phyloP scores from a whole-genome alignment of 2,113 vertebrate genomes.

The Pipa parva region DNA sequence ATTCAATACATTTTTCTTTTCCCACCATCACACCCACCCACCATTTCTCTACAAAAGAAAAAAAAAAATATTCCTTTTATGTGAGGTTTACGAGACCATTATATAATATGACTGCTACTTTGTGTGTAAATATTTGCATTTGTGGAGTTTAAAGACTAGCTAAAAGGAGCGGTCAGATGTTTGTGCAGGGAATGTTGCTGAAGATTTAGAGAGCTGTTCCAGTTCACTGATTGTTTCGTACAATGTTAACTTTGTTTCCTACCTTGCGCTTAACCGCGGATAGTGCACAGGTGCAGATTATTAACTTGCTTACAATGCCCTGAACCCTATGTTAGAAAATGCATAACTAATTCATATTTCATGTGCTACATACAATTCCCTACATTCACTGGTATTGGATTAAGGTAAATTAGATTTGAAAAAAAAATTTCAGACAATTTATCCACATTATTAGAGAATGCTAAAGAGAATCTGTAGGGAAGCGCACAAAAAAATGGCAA shows the following conservation, averaged over 20 bases:
- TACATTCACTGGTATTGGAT: too few relatives aligned
- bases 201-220: conserved; percentile 6
- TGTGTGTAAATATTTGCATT: conserved; percentile 37
- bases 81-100: conserved; percentile 28
- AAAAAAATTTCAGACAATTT: neutral
- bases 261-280: neutral
- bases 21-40: too few relatives aligned
- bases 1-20: too few relatives aligned
- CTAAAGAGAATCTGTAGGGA: too few relatives aligned
- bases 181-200: conserved; percentile 21
- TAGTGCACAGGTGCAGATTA: neutral
- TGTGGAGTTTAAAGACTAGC: conserved; percentile 7
- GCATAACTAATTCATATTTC: neutral
- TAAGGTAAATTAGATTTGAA: neutral
- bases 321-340: neutral
- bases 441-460: too few relatives aligned
- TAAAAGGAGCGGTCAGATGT: conserved; percentile 12
- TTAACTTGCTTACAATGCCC: conserved; percentile 3
- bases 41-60: too few relatives aligned
- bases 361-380: neutral
- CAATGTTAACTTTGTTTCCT: conserved; percentile 1
- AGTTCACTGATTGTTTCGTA: conserved; percentile 7
- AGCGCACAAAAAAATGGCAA: too few relatives aligned
- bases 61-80: conserved; percentile 25
- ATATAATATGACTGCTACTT: conserved; percentile 27